Percentiles rank a stretch among this genome's conserved stretches.
phyloP scores from a whole-genome alignment of 2,888 invertebrate species.

The Agrypnus murinus region DNA sequence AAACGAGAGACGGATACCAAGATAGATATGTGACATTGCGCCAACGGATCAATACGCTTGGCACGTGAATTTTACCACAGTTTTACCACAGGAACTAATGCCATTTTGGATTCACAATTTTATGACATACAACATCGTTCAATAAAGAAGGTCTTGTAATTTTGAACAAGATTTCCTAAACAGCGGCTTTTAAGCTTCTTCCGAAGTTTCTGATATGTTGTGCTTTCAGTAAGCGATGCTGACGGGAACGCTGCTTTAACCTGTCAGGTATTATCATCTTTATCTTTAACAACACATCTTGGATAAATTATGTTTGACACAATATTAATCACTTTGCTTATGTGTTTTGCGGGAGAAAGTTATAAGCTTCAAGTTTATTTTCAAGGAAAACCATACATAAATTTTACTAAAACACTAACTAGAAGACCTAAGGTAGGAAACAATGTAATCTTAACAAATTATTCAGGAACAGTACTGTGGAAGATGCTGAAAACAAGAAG shows the following conservation, averaged over 20 bases:
- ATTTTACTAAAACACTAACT: background rate
- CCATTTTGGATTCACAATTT: background rate
- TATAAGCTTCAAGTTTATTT: background rate
- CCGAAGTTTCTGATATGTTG: slow-evolving; percentile 11
- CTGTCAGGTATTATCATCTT: slow-evolving; percentile 27
- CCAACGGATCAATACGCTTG: slow-evolving; percentile 46
- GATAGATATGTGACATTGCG: slow-evolving; percentile 45
- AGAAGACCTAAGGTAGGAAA: too few relatives aligned
- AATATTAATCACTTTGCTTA: slow-evolving; percentile 15
- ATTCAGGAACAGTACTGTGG: too few relatives aligned
- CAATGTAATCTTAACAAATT: too few relatives aligned
- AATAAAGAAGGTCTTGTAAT: background rate
- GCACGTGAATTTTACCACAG: slow-evolving; percentile 19
- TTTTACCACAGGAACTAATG: background rate
- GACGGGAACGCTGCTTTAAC: slow-evolving; percentile 17
- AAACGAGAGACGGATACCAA: slow-evolving; percentile 31
- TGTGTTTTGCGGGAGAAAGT: background rate
- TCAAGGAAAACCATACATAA: background rate
- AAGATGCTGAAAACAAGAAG: too few relatives aligned
- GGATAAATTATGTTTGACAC: slow-evolving; percentile 25
- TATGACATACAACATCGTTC: background rate
- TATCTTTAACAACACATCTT: slow-evolving; percentile 19
- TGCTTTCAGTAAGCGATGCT: background rate
- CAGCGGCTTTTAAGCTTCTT: background rate
- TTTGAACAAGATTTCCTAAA: slow-evolving; percentile 5